Base-by-base conservation (phyloP, 2,113 vertebrate genomes). In the Ariopsis seemanni region DNA sequence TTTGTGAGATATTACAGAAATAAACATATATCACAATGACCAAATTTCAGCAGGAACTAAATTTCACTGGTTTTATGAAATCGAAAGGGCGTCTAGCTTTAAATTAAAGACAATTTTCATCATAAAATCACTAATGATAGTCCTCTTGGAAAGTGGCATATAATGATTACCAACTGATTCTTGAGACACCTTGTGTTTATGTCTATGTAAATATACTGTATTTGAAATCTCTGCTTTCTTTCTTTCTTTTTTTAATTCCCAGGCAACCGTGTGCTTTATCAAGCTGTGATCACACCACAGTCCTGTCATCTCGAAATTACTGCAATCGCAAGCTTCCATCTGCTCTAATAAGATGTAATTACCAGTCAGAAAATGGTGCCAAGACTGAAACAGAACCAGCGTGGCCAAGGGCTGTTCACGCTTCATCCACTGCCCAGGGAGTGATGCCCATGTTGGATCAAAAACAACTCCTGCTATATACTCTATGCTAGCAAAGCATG, bases 241-340 rank as follows among this genome's bases (percentile, higher is more conserved):
- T 48, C 52, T 50, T 48, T 22, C 4, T 7, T 50, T 9, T 30
- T 14, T 2, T 55, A 27, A 58, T 58, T 55, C 14, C 60, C 57
- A 78, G 34, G 25, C 12, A 63, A 22, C 50, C 65, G 15, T 55
- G 50, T 42, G 71, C 42, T n/a, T 58, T 57, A 42, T 53, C 48
- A 77, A 63, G 58, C 72, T 53, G 84, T 25, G 25, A 78, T 65
- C 74, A 52, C 17, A 10, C 58, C 74, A 62, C 15, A 17, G 34
- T 78, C 42, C 10, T 30, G 74, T 86, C 85, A 67, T 67, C 17
- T 53, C 48, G 11, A 4, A 78, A 86, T 86, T 86, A 86, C 85
- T 80, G 50, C 50, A 86, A 80, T 80, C 62, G 57, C 34, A 55
- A 34, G 60, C 75, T 55, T 80, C 85, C 50, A 6, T 63, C 85